Percentiles rank a stretch among this genome's conserved stretches.
Conservation (phyloP, 92 coral and sea anemone species). For the Siderastrea siderea region DNA sequence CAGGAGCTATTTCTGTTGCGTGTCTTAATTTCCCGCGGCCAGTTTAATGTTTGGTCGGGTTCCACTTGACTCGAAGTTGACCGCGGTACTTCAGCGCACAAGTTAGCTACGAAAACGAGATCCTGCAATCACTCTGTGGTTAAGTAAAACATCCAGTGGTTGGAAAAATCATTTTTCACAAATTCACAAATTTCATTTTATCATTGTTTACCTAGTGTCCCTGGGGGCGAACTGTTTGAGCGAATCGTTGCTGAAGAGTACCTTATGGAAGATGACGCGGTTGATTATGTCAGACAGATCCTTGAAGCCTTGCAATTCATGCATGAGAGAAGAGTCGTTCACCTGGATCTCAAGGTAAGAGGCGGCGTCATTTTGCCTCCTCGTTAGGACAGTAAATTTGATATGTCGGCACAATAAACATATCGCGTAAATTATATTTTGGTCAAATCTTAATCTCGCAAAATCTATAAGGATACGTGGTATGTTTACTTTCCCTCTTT, state of each 20-base stretch:
- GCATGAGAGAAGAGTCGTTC: conserved; percentile 93
- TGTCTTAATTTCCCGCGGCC: no score
- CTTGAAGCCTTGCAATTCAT: conserved; percentile 87
- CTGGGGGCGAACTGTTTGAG: conserved; percentile 98
- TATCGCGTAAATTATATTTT: no score
- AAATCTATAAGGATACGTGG: no score
- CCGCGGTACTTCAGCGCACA: no score
- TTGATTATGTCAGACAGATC: conserved; percentile 90
- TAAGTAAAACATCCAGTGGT: background rate
- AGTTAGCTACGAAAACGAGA: background rate
- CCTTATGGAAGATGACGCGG: conserved; percentile 94
- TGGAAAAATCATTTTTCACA: background rate
- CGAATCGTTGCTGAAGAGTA: conserved; percentile 93
- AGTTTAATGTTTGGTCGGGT: no score
- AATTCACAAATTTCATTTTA: background rate
- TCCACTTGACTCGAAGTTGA: no score
- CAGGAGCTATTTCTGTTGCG: no score
- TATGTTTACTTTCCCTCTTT: no score
- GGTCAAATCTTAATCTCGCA: no score
- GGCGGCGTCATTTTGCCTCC: background rate
- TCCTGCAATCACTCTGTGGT: background rate
- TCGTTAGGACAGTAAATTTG: no score
- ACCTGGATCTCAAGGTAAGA: conserved; percentile 91
- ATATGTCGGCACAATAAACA: no score
- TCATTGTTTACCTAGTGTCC: conserved; percentile 52